Percentiles rank a stretch among this genome's conserved stretches.
These are phyloP conservation scores for Drosophila dives DNA, from an alignment of 2,888 invertebrate genomes.

Conservation along the genomic window DNA sequence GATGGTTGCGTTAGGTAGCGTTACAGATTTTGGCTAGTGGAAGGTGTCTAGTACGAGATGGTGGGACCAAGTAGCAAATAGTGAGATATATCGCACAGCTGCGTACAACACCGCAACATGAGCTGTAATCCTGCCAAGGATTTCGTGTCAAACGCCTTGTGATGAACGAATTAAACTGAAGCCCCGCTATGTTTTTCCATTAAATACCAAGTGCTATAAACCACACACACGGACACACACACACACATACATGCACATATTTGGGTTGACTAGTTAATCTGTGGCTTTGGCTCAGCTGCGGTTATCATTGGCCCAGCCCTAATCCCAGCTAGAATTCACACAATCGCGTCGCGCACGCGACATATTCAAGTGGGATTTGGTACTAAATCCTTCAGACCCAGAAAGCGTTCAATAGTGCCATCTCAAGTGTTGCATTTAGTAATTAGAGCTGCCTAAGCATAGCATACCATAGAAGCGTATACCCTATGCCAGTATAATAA, in stretches of 20 bases:
- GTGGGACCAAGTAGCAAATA: conserved; percentile 1
- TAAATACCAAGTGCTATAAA: conserved; percentile 55
- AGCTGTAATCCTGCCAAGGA: conserved; percentile 50
- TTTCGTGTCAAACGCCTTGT: conserved; percentile 52
- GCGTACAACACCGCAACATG: conserved; percentile 58
- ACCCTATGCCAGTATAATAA: not conserved
- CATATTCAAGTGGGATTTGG: conserved; percentile 55
- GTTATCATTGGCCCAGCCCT: conserved; percentile 53
- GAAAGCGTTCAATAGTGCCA: conserved; percentile 22
- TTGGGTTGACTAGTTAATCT: conserved; percentile 60
- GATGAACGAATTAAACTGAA: conserved; percentile 58
- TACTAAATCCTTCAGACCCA: conserved; percentile 19
- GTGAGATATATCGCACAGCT: conserved; percentile 32
- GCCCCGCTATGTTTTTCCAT: conserved; percentile 52
- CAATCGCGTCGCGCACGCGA: conserved; percentile 66
- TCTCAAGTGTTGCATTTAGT: conserved; percentile 57
- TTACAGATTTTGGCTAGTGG: not conserved
- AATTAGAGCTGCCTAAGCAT: conserved; percentile 58
- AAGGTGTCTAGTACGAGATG: no score
- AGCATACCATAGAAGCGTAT: not conserved
- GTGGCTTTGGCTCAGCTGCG: conserved; percentile 57
- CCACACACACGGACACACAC: conserved; percentile 20
- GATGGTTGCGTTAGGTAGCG: conserved; percentile 17
- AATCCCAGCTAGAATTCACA: conserved; percentile 68
- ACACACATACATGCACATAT: conserved; percentile 5